Conservation (phyloP, 35 echinoderm and acorn worm species). For the Amphiura filiformis region DNA sequence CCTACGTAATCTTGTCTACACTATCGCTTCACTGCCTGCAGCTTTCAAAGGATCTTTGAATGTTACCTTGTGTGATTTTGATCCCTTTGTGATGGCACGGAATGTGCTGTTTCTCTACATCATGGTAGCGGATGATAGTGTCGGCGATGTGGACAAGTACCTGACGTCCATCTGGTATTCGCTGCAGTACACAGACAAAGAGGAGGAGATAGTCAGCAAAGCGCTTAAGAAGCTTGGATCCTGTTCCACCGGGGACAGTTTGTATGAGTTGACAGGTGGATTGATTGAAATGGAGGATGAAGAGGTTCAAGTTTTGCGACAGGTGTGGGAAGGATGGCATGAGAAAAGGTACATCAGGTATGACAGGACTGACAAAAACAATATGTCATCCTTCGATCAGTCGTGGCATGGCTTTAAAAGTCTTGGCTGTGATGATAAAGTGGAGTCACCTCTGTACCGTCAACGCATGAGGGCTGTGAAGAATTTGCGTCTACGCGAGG, state of each 20-base stretch:
- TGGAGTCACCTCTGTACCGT: background rate
- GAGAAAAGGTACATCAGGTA: background rate
- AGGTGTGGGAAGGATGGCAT: constrained; percentile 18
- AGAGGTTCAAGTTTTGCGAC: background rate
- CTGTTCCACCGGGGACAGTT: background rate
- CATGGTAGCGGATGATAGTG: background rate
- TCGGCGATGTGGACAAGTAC: background rate
- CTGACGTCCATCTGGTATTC: constrained; percentile 23
- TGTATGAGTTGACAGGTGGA: background rate
- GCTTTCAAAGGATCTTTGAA: constrained; percentile 37
- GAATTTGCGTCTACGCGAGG: background rate
- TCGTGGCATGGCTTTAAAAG: background rate
- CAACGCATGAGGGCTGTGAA: background rate
- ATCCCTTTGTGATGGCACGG: constrained; percentile 62
- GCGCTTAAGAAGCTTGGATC: background rate
- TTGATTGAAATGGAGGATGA: background rate
- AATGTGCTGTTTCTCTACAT: constrained; percentile 69
- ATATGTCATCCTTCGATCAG: background rate
- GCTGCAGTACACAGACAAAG: background rate
- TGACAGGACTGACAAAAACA: background rate
- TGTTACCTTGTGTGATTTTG: constrained; percentile 52
- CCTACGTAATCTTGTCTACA: constrained; percentile 56
- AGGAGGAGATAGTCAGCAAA: background rate
- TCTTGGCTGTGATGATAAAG: background rate
- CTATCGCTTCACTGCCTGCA: constrained; percentile 40